Base-by-base conservation (phyloP, 2,113 vertebrate genomes). In the Pluvianellus socialis region DNA sequence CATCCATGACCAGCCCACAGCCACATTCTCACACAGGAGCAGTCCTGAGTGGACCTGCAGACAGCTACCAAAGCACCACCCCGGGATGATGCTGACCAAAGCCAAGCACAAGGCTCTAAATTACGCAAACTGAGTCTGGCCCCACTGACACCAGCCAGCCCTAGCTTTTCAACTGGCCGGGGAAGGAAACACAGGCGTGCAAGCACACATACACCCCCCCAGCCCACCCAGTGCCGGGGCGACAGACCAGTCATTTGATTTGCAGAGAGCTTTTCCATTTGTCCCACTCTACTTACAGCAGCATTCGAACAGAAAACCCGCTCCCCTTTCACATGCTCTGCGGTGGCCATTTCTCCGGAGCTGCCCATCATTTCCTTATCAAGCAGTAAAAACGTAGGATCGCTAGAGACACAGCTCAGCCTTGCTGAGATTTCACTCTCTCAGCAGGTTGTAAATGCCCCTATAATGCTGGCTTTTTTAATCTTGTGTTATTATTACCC, bases 401-500 rank as follows among this genome's bases (percentile, higher is more conserved):
- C 95, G 14, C 95, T 90, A 32, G 74, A 95, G 94, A 98, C 92
- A 75, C 52, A 66, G 87, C 62, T 90, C 93, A 96, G 94, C 56
- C 96, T 97, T 77, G 94, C 94, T 95, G 96, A 81, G 95, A 96
- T 93, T 97, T 96, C 93, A 86, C 91, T 97, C 94, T 97, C 96
- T 86, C 94, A 86, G 91, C 42, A 2, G 97, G 97, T 53, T 97
- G 88, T 96, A 97, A 98, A 97, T 96, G 95, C 96, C 97, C 97
- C 95, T 97, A 97, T 96, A 97, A 97, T 97, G 96, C 90, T 97
- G 94, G 95, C 96, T 96, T 96, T 97, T 97, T 94, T 86, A 96
- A 97, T 98, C 97, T 96, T 75, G 94, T 96, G 96, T 96, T 97
- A 97, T 98, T 97, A 97, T 96, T 97, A 98, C 97, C 96, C 84